Conservation (phyloP, 2,113 vertebrate genomes). For the Collichthys lucidus region DNA sequence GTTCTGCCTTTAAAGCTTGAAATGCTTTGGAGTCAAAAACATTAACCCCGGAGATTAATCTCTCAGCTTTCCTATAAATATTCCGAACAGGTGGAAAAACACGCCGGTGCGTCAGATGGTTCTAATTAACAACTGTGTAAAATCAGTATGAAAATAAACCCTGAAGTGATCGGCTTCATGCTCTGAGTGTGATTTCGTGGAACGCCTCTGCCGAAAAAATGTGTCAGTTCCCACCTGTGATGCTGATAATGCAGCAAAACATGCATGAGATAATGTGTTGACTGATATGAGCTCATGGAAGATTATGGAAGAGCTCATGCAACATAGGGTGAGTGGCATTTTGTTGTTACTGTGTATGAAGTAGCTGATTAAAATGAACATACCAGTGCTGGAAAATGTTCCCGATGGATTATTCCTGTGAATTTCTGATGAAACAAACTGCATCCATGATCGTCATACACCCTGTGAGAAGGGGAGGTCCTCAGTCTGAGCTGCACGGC, state of each 20-base stretch:
- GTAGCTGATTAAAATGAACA: conserved; percentile 17
- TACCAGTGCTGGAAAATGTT: conserved; percentile 50
- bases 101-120: conserved; percentile 3
- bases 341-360: background rate
- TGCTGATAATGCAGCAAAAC: conserved; percentile 17
- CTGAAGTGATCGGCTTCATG: background rate
- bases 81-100: conserved; percentile 23
- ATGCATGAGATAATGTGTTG: background rate
- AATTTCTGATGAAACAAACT: conserved; percentile 20
- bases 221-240: conserved; percentile 14
- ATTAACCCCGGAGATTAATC: background rate
- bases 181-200: background rate
- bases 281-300: background rate
- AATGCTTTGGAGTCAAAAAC: background rate
- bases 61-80: background rate
- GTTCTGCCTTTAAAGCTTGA: no score
- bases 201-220: conserved; percentile 9
- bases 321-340: background rate
- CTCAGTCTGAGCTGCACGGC: conserved; percentile 30
- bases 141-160: background rate
- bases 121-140: conserved; percentile 14
- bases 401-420: conserved; percentile 24
- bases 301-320: background rate
- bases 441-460: background rate
- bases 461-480: conserved; percentile 14